Evolutionary conservation across 2,888 invertebrate species (phyloP), one percentile per base, ranked within the genome.

Genomic region (Linnaemya vulpina): DNA sequence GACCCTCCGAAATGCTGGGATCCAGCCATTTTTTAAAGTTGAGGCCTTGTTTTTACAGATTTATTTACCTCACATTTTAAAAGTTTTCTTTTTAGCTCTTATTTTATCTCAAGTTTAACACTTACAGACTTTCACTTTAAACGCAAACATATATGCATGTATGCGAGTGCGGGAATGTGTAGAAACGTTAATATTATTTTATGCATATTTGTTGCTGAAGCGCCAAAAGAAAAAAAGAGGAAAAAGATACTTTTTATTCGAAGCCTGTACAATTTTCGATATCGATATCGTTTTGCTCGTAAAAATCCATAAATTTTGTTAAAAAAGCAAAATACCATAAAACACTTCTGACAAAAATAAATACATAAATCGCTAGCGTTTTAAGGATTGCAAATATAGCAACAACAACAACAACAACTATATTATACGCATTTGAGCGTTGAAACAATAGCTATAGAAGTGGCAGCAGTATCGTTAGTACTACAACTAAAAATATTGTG

Each of bases 341-440:
- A 84, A 84, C 77, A 84, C 81, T 84, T 80, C 81, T 81, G 81
- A 84, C 81, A 84, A 81, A 81, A 84, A 81, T 77, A 84, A 84
- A 84, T 81, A 84, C 81, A 81, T 84, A 84, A 84, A 81, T 84
- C 81, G 84, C 38, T 81, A 63, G 40, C 73, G 70, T 73, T 84
- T 84, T 75, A 84, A 76, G 65, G 46, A 78, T 38, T 65, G 68
- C 65, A 60, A 58, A 70, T 70, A 53, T 20, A 43, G 22, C 22
- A 22, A 35, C 43, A 30, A 30, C 30, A 43, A 35, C 4, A 43
- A 43, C 43, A 63, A 20, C 22, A 22, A 35, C 53, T 49, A 67
- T 25, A 79, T 65, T 67, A 49, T 60, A 75, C 62, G 55, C 75
- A 62, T 75, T 75, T 75, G 22, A 53, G 46, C 40, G 74, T 60